phyloP scores from a whole-genome alignment of 2,888 invertebrate species.

The Lepidochitona cinerea region DNA sequence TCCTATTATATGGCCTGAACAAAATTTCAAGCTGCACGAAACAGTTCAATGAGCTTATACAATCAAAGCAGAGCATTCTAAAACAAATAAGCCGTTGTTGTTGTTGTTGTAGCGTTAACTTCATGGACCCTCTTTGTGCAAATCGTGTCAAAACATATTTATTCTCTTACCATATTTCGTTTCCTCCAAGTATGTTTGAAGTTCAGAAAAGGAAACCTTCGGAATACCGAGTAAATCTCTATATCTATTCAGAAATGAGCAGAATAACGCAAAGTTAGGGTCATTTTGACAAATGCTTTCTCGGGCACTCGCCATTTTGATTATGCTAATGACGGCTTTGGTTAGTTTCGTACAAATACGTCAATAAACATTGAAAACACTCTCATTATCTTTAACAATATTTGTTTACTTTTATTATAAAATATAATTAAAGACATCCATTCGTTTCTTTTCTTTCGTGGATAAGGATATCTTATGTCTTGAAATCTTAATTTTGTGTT shows the following conservation, averaged over 20 bases:
- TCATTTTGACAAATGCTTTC: slow-evolving; percentile 73
- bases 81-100: too few relatives aligned
- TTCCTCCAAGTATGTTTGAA: slow-evolving; percentile 72
- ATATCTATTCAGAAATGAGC: slow-evolving; percentile 94
- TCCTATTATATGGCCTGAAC: too few relatives aligned
- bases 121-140: too few relatives aligned
- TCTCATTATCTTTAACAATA: not conserved
- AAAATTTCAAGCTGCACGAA: too few relatives aligned
- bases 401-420: not conserved
- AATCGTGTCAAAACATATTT: not conserved
- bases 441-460: too few relatives aligned
- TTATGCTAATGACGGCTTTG: not conserved
- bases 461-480: too few relatives aligned
- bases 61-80: too few relatives aligned
- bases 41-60: too few relatives aligned
- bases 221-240: slow-evolving; percentile 86
- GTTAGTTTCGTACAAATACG: not conserved
- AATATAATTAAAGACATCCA: too few relatives aligned
- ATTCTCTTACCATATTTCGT: slow-evolving; percentile 51
- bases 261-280: slow-evolving; percentile 98
- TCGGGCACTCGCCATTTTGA: slow-evolving; percentile 22
- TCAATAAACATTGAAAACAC: not conserved
- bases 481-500: too few relatives aligned
- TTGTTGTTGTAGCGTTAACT: too few relatives aligned
- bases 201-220: slow-evolving; percentile 85